Conservation (phyloP, 2,888 invertebrate genomes). For the Noctuana brunneofusca region DNA sequence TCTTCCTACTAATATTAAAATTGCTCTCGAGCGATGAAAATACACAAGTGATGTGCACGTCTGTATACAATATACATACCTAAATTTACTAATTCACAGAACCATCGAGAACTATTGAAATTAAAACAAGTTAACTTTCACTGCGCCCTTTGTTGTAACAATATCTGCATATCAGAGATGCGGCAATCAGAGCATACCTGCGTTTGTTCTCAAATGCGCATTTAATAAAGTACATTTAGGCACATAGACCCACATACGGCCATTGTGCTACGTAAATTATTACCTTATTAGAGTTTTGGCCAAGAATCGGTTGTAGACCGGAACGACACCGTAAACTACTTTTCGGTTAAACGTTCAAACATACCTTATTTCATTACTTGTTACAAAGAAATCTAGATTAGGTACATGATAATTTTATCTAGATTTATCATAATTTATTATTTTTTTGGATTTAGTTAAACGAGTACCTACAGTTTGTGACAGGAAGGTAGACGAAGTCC, state of each 20-base stretch:
- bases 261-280: conserved; percentile 4
- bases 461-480: no score
- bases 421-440: no score
- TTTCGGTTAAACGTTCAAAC: not conserved
- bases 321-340: conserved; percentile 21
- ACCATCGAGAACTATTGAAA: not conserved
- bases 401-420: not conserved
- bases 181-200: conserved; percentile 42
- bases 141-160: conserved; percentile 22
- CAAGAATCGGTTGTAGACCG: conserved; percentile 25
- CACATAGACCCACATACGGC: conserved; percentile 20
- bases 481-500: no score
- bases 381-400: not conserved
- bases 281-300: conserved; percentile 12
- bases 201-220: conserved; percentile 26
- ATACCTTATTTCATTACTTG: not conserved
- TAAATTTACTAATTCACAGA: no score
- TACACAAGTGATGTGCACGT: no score
- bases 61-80: no score
- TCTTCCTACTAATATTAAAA: no score
- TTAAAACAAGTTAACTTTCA: conserved; percentile 16
- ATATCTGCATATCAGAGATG: conserved; percentile 21
- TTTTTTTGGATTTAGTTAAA: no score
- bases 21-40: no score
- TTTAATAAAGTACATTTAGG: conserved; percentile 21